Evolutionary conservation across 2,113 vertebrate genomes (phyloP), one percentile per base, ranked within the genome.

Genomic region (Nestor notabilis): DNA sequence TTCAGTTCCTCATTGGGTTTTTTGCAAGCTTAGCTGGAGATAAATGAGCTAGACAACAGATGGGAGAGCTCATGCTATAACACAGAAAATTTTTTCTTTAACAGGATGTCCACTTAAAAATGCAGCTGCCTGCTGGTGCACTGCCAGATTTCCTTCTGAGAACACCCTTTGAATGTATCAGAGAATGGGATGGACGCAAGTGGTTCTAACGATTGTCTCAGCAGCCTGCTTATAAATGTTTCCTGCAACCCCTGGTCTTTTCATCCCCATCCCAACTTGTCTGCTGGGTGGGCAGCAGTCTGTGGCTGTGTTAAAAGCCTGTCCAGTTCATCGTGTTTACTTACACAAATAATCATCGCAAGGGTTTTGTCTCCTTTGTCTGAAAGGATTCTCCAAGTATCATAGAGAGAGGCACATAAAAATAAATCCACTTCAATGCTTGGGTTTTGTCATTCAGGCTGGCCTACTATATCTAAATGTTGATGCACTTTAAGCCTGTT

Each of bases 21-120:
- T 90, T 89, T 92, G 63, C 41, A 86, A 58, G 76, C 58, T 70
- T 86, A 63, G 47, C 52, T 77, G 68, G 64, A 21, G 33, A 92
- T 78, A 91, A 95, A 95, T 75, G 87, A 95, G 44, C 93, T 78
- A 75, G 81, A 81, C 87, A 94, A 83, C 93, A 96, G 95, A 95
- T 94, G 89, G 91, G 16, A 77, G 83, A 87, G 47, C 76, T 95
- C 93, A 89, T 65, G 49, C 41, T 95, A 1, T 43, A 92, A 64
- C 56, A 75, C 17, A 68, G 52, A 92, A 92, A 68, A 81, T 64
- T 55, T 53, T 53, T 86, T 68, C 76, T 90, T 92, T 95, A 75
- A 70, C 47, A 75, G 55, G 52, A 18, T 64, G 90, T 95, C 89
- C 68, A 81, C 90, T 95, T 92, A 74, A 93, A 95, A 93, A 92